Conservation (phyloP, 1,140 invertebrate genomes). For the Conus ventricosus region DNA sequence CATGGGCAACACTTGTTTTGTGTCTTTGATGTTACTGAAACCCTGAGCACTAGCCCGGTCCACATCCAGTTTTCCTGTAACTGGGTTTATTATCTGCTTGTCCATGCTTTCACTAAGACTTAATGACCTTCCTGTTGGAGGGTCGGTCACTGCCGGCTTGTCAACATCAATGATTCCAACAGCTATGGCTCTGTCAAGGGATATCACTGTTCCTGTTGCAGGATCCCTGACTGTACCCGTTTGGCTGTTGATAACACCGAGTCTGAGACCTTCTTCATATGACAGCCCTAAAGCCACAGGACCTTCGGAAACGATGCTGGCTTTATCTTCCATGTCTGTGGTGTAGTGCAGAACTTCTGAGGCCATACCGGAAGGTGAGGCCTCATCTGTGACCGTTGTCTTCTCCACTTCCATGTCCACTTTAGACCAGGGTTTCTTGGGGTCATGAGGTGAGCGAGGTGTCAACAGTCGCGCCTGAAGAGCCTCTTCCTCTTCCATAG, state of each 20-base stretch:
- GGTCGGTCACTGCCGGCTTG: conserved; percentile 78
- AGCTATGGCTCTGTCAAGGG: conserved; percentile 88
- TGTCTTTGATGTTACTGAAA: conserved; percentile 38
- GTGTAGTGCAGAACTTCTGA: conserved; percentile 67
- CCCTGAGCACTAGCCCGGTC: conserved; percentile 77
- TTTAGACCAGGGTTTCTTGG: conserved; percentile 49
- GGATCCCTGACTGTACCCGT: conserved; percentile 87
- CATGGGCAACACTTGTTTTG: conserved; percentile 54
- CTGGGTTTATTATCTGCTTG: conserved; percentile 70
- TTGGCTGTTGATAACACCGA: conserved; percentile 86
- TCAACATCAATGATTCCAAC: conserved; percentile 80
- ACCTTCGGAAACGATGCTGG: neutral
- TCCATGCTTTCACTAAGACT: conserved; percentile 71
- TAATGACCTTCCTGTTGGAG: conserved; percentile 55
- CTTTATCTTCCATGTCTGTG: conserved; percentile 58
- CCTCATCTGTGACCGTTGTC: conserved; percentile 51
- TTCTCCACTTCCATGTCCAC: conserved; percentile 70
- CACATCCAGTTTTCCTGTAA: conserved; percentile 72
- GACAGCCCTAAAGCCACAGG: conserved; percentile 54
- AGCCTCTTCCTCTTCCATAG: conserved; percentile 52
- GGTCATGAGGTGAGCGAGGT: conserved; percentile 39
- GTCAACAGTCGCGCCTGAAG: conserved; percentile 35
- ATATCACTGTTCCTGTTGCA: conserved; percentile 83
- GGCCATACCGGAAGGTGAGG: conserved; percentile 49
- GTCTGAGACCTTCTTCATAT: conserved; percentile 75